Conservation (phyloP, 2,113 vertebrate species). For the Jaculus jaculus region DNA sequence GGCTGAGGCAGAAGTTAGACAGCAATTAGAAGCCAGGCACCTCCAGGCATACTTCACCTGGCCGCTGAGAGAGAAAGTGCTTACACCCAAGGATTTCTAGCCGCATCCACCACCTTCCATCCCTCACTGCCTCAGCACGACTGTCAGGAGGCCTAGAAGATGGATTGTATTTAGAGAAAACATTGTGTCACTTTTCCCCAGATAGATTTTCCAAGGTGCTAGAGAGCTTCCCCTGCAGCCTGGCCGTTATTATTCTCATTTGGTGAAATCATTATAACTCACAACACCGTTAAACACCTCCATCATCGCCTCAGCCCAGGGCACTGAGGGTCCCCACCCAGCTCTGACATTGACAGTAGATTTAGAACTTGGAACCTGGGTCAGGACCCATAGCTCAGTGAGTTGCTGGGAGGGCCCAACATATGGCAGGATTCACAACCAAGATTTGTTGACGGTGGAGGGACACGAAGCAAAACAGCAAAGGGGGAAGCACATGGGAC, state of each 20-base stretch:
- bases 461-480: background rate
- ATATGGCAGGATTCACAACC: background rate
- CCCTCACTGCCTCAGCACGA: background rate
- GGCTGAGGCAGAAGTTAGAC: constrained; percentile 5
- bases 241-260: background rate
- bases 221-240: background rate
- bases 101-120: background rate
- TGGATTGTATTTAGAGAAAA: constrained; percentile 45
- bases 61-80: background rate
- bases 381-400: background rate
- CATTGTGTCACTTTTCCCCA: background rate
- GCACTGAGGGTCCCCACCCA: background rate
- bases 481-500: rapidly evolving
- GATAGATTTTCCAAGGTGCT: constrained; percentile 4
- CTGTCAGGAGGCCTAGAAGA: background rate
- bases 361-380: background rate
- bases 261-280: background rate
- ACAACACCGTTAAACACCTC: background rate
- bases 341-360: background rate
- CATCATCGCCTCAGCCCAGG: background rate
- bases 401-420: background rate
- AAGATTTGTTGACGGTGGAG: background rate
- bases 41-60: background rate
- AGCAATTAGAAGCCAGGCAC: background rate
- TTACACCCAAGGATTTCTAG: background rate